Percentiles rank a stretch among this genome's conserved stretches.
Conservation (phyloP, 1,140 invertebrate species). For the Drosophila varians region DNA sequence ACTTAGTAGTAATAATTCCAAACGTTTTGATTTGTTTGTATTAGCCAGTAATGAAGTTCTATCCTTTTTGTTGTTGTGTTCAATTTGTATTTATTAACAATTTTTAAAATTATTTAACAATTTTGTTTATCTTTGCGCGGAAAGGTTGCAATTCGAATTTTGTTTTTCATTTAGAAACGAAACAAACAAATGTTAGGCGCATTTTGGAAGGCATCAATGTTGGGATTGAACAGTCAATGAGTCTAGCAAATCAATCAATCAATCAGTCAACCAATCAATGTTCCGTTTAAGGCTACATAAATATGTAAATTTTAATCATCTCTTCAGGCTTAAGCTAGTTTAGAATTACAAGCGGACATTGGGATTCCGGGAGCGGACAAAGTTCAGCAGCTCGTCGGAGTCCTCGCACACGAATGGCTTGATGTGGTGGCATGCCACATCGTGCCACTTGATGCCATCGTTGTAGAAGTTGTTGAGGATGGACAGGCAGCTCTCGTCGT, state of each 20-base stretch:
- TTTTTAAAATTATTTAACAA: slow-evolving; percentile 81
- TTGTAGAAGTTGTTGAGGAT: slow-evolving; percentile 97
- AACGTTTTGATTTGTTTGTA: too few relatives aligned
- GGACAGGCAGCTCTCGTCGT: slow-evolving; percentile 94
- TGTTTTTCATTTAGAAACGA: slow-evolving; percentile 48
- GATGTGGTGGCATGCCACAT: slow-evolving; percentile 94
- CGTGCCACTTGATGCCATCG: slow-evolving; percentile 95
- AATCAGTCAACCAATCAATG: slow-evolving; percentile 50
- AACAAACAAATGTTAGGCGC: slow-evolving; percentile 64
- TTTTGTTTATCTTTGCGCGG: slow-evolving; percentile 62
- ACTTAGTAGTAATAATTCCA: too few relatives aligned
- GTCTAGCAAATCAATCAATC: slow-evolving; percentile 39
- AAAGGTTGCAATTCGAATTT: slow-evolving; percentile 58
- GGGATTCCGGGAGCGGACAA: slow-evolving; percentile 93
- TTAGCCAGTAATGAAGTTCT: too few relatives aligned
- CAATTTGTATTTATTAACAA: slow-evolving; percentile 77
- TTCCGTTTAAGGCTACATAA: slow-evolving; percentile 77
- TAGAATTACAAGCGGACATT: slow-evolving; percentile 90
- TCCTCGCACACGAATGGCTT: slow-evolving; percentile 97
- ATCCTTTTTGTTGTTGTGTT: slow-evolving; percentile 44
- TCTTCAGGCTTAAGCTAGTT: slow-evolving; percentile 38
- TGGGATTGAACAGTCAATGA: slow-evolving; percentile 49
- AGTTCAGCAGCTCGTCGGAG: slow-evolving; percentile 95
- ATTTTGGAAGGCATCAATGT: slow-evolving; percentile 26
- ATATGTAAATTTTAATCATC: slow-evolving; percentile 58